phyloP scores from a whole-genome alignment of 2,113 vertebrate genomes.

The Bucco capensis region DNA sequence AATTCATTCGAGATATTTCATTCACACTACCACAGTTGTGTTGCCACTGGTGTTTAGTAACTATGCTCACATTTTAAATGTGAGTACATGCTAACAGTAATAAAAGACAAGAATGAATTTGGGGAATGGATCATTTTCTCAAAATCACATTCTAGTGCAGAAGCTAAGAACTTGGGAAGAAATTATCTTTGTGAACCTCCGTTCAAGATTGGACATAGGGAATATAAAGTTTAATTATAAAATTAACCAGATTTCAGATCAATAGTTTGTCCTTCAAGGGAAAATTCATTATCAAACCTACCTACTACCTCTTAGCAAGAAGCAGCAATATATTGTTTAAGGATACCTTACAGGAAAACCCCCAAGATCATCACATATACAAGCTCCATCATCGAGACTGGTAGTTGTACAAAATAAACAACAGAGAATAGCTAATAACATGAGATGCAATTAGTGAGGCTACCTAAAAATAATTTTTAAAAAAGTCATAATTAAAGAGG shows the following conservation, averaged over 20 bases:
- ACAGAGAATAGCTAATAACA: neutral
- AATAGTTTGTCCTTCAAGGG: neutral
- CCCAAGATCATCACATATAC: neutral
- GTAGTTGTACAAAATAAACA: neutral
- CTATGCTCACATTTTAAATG: neutral
- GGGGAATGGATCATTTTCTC: neutral
- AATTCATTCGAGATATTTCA: neutral
- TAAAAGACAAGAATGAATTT: neutral
- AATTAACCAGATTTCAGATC: neutral
- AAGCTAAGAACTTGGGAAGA: neutral
- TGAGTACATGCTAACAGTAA: neutral
- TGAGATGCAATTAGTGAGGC: neutral
- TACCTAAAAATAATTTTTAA: neutral
- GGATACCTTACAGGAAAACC: neutral
- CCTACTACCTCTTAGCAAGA: neutral
- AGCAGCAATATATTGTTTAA: neutral
- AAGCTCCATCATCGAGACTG: neutral
- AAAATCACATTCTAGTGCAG: neutral
- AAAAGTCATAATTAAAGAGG: neutral
- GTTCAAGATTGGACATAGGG: neutral
- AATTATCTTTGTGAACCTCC: neutral
- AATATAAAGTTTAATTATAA: neutral
- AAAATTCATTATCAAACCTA: neutral
- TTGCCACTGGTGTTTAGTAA: neutral
- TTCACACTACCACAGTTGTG: neutral